phyloP scores from a whole-genome alignment of 2,797 vertebrate genomes.

The Hydrolagus colliei region DNA sequence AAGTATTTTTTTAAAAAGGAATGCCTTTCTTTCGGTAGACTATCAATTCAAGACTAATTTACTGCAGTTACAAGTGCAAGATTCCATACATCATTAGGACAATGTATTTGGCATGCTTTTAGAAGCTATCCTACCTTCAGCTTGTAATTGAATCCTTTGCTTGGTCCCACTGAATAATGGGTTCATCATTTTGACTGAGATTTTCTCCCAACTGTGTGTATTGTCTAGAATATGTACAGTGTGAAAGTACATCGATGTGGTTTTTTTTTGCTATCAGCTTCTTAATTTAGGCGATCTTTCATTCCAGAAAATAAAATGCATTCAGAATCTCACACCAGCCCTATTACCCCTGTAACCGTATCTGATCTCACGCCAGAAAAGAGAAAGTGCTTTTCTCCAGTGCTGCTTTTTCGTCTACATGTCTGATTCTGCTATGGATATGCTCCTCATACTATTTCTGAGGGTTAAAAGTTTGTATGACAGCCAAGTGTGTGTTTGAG shows the following conservation, averaged over 20 bases:
- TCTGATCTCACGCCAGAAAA: too few species aligned
- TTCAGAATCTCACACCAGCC: neutral
- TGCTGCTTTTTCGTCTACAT: neutral
- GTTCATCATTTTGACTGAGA: neutral
- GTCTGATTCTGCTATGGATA: too few species aligned
- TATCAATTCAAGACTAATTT: neutral
- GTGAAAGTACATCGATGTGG: neutral
- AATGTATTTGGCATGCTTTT: neutral
- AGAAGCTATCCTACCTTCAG: conserved; percentile 10
- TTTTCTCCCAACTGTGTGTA: neutral
- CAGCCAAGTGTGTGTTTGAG: too few species aligned
- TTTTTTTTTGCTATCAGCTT: neutral
- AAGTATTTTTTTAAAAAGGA: neutral
- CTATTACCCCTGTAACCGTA: neutral
- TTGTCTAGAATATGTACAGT: neutral
- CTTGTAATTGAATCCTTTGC: neutral
- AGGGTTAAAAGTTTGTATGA: too few species aligned
- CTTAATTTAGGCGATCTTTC: neutral
- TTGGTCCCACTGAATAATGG: neutral
- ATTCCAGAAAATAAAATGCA: neutral
- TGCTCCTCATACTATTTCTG: too few species aligned
- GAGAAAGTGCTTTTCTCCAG: neutral
- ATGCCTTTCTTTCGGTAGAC: neutral
- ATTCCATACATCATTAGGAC: neutral
- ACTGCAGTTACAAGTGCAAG: neutral